Evolutionary conservation across 2,113 vertebrate genomes (phyloP).

Genomic region (Catharus bicknelli): DNA sequence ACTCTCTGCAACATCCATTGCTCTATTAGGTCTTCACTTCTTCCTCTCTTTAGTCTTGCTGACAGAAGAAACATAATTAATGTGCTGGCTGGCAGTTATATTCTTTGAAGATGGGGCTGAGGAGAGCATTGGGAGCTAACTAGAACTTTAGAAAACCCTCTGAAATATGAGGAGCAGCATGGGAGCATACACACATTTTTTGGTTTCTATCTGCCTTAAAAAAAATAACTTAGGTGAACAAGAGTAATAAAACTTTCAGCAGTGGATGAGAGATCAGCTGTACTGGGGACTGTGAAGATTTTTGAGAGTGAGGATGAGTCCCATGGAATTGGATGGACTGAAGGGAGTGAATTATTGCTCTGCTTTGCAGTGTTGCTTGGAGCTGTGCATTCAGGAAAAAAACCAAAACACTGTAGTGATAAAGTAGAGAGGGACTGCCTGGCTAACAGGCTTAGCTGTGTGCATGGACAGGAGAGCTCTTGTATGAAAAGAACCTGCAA

Average conservation of each 20-base stretch:
- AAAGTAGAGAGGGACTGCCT: not conserved
- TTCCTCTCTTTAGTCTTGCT: not conserved
- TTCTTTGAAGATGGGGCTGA: not conserved
- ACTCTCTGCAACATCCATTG: not conserved
- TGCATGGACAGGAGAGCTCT: not conserved
- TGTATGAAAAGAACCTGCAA: not conserved
- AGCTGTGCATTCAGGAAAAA: not conserved
- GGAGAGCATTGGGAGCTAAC: not conserved
- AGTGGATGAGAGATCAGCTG: not conserved
- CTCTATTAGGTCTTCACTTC: not conserved
- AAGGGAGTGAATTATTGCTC: not conserved
- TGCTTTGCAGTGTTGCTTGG: not conserved
- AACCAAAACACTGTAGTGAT: not conserved
- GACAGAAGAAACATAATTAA: not conserved
- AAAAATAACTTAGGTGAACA: not conserved
- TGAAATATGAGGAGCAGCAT: not conserved
- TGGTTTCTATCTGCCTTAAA: not conserved
- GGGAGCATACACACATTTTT: fast-evolving
- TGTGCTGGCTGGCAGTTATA: not conserved
- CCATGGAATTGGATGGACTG: not conserved
- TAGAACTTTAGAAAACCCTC: not conserved
- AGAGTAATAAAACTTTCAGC: not conserved
- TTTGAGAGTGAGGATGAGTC: not conserved
- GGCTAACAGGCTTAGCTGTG: not conserved
- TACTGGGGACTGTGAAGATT: not conserved